Evolutionary conservation across 2,797 vertebrate genomes (phyloP).

Genomic region (Aphelocoma californica): DNA sequence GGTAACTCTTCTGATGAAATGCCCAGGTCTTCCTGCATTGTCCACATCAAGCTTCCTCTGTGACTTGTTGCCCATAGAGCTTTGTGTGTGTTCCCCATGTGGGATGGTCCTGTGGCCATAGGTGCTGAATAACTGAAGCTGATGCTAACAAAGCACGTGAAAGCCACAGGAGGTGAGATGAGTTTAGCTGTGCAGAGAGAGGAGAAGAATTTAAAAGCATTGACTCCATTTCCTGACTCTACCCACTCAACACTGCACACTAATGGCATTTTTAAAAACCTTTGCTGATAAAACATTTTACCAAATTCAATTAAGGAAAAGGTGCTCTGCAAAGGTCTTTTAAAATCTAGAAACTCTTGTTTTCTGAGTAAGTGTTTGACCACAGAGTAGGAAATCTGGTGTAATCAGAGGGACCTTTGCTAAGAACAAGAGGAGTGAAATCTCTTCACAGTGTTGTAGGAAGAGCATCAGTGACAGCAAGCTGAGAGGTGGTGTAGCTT

Average conservation of each 20-base stretch:
- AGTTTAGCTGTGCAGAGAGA: neutral
- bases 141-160: accelerated
- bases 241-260: neutral
- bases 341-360: neutral
- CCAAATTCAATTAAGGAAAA: neutral
- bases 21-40: neutral
- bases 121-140: neutral
- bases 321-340: neutral
- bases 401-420: neutral
- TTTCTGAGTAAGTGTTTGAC: neutral
- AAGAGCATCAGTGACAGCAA: conserved; percentile 44
- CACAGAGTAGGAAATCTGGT: neutral
- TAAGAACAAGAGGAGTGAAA: conserved; percentile 6
- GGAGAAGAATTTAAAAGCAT: neutral
- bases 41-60: neutral
- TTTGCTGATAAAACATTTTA: neutral
- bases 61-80: neutral
- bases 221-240: neutral
- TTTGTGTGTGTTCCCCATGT: accelerated
- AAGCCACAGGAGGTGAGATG: neutral
- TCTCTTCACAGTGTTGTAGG: conserved; percentile 21
- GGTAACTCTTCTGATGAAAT: neutral
- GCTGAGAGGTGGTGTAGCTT: conserved; percentile 7
- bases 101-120: neutral
- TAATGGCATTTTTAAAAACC: neutral